Conservation (phyloP, 2,113 vertebrate species). For the Mesoclemmys tuberculata region DNA sequence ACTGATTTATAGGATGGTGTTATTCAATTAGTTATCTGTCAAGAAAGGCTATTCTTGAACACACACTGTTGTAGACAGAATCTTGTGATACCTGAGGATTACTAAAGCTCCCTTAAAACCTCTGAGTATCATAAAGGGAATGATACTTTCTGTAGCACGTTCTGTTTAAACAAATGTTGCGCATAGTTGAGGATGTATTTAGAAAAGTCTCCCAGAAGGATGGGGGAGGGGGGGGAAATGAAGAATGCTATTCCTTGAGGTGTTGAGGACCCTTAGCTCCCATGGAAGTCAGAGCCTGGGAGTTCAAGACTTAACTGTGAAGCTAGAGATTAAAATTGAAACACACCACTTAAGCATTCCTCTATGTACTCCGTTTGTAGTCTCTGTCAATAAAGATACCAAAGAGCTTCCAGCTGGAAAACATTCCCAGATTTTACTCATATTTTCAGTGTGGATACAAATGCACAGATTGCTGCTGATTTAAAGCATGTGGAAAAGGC, state of each 20-base stretch:
- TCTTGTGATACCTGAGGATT: not conserved
- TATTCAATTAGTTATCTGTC: not conserved
- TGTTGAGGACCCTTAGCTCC: not conserved
- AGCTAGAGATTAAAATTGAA: constrained; percentile 21
- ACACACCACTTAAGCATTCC: constrained; percentile 10
- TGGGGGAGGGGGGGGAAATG: not conserved
- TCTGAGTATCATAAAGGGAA: not conserved
- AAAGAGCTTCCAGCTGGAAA: constrained; percentile 59
- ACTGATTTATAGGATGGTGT: not conserved
- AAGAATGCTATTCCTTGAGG: not conserved
- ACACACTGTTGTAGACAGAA: not conserved
- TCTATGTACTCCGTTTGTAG: not conserved
- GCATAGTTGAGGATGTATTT: not conserved
- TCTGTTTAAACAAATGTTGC: not conserved
- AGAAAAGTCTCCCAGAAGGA: not conserved
- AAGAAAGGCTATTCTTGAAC: not conserved
- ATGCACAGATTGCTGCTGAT: constrained; percentile 82
- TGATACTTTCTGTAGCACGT: not conserved
- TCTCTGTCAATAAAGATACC: constrained; percentile 32
- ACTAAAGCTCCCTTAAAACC: not conserved
- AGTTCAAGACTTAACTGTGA: constrained; percentile 32
- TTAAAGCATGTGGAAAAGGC: constrained; percentile 81
- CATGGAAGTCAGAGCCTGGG: not conserved
- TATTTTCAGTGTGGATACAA: constrained; percentile 53
- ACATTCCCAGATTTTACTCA: constrained; percentile 26